Percentiles rank a stretch among this genome's conserved stretches.
Evolutionary conservation across 2,888 invertebrate species (phyloP).

Genomic region (Anticlea derivata): DNA sequence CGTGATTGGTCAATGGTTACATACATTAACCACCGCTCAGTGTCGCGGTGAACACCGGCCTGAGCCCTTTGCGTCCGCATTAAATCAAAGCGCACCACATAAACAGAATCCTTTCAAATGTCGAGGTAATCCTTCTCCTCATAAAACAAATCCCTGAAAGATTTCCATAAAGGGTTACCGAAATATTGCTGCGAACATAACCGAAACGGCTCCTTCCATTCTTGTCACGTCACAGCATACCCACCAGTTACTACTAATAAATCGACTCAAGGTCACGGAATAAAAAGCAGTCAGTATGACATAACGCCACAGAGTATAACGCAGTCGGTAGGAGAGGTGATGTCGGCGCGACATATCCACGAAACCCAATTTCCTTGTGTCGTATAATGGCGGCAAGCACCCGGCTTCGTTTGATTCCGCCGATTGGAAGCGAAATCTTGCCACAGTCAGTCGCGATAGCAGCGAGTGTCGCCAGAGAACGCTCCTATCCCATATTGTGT

Average conservation of each 20-base stretch:
- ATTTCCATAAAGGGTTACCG: slow-evolving; percentile 14
- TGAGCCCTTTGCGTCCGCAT: not conserved
- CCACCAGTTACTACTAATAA: slow-evolving; percentile 1
- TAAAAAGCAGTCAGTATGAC: not conserved
- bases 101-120: not conserved
- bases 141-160: slow-evolving; percentile 4
- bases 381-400: not conserved
- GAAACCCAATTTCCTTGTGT: slow-evolving; percentile 10
- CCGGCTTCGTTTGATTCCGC: slow-evolving; percentile 6
- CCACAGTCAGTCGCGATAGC: no score
- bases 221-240: not conserved
- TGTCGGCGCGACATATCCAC: not conserved
- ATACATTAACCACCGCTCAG: no score
- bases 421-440: slow-evolving; percentile 10
- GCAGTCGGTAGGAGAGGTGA: not conserved
- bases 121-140: slow-evolving; percentile 10
- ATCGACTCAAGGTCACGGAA: not conserved
- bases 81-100: slow-evolving; percentile 2
- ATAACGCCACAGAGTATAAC: not conserved
- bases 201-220: not conserved
- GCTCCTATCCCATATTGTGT: no score
- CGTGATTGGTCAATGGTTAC: no score
- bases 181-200: not conserved
- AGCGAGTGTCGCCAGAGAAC: no score
- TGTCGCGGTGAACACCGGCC: no score